Conservation (phyloP, 2,113 vertebrate genomes). For the Triplophysa rosa region DNA sequence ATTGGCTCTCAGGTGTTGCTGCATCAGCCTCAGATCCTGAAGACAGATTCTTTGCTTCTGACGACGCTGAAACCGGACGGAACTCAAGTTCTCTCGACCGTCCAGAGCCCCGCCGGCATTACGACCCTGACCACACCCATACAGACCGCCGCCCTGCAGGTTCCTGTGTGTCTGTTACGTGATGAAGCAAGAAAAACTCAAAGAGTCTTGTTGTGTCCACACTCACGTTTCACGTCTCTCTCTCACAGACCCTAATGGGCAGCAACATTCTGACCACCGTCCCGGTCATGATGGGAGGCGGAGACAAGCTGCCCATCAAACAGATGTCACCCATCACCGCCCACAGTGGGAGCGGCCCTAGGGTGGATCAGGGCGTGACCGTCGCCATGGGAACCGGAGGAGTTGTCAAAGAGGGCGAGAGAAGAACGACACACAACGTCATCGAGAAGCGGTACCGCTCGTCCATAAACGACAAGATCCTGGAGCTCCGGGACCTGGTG, state of each 20-base stretch:
- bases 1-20: slow-evolving; percentile 82
- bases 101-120: slow-evolving; percentile 88
- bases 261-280: slow-evolving; percentile 95
- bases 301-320: slow-evolving; percentile 95
- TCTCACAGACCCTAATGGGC: slow-evolving; percentile 87
- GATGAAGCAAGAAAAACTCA: no score
- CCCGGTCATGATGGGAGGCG: slow-evolving; percentile 92
- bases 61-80: slow-evolving; percentile 92
- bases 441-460: slow-evolving; percentile 98
- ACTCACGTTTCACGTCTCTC: background rate
- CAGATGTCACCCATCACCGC: slow-evolving; percentile 80
- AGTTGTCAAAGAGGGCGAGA: slow-evolving; percentile 92
- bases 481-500: slow-evolving; percentile 93
- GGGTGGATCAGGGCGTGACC: slow-evolving; percentile 66
- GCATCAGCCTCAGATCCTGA: slow-evolving; percentile 97
- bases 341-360: slow-evolving; percentile 72
- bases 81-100: slow-evolving; percentile 87
- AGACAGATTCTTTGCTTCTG: slow-evolving; percentile 93
- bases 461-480: slow-evolving; percentile 97
- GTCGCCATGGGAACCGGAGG: slow-evolving; percentile 70
- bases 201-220: no score
- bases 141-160: slow-evolving; percentile 90
- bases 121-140: slow-evolving; percentile 86
- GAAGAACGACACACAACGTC: slow-evolving; percentile 96
- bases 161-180: slow-evolving; percentile 65